Evolutionary conservation across 2,113 vertebrate species (phyloP).

Genomic region (Sakesphorus luctuosus): DNA sequence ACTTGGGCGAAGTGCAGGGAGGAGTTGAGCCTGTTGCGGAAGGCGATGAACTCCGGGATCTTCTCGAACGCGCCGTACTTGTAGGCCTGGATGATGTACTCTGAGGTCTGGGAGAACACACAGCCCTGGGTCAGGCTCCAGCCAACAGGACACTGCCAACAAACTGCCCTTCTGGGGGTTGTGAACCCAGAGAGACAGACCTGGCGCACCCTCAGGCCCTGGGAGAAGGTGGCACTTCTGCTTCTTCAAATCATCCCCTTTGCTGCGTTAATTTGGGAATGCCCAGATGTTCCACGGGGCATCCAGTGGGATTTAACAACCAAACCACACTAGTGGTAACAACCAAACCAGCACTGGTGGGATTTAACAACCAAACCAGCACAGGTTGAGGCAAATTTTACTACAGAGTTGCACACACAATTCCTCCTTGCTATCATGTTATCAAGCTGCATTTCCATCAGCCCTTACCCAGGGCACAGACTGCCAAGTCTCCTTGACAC

Average conservation of each 20-base stretch:
- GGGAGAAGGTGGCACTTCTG: background rate
- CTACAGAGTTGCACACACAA: background rate
- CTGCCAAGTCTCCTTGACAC: background rate
- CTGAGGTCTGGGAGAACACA: constrained; percentile 91
- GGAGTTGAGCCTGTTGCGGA: constrained; percentile 94
- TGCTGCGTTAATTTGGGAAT: background rate
- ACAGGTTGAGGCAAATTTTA: background rate
- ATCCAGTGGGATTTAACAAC: background rate
- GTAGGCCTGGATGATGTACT: constrained; percentile 99
- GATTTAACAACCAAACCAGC: background rate
- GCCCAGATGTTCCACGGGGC: background rate
- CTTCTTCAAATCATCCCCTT: background rate
- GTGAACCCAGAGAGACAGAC: background rate
- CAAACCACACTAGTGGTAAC: background rate
- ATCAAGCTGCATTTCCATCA: background rate
- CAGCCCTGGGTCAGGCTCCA: constrained; percentile 1
- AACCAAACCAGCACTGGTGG: background rate
- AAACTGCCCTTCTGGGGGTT: background rate
- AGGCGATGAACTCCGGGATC: constrained; percentile 98
- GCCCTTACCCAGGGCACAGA: background rate
- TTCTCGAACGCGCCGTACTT: constrained; percentile 99
- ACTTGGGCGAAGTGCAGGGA: constrained; percentile 98
- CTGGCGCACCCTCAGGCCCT: background rate
- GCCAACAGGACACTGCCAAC: background rate
- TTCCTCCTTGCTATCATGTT: background rate